phyloP scores from a whole-genome alignment of 2,888 invertebrate species.

The Diaperis boleti region DNA sequence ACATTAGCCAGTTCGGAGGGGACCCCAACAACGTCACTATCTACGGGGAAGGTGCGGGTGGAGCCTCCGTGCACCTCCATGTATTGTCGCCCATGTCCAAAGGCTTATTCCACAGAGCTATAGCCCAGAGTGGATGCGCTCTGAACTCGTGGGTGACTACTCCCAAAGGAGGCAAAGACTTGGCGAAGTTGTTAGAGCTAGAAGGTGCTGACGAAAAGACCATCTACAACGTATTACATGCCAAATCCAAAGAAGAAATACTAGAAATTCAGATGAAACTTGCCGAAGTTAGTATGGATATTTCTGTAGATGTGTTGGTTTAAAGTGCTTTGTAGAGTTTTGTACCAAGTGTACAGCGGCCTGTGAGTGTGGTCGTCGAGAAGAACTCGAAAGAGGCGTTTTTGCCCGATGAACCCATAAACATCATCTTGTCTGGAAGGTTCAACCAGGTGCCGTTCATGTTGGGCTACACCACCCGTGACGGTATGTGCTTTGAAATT shows the following conservation, averaged over 20 bases:
- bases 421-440: slow-evolving; percentile 49
- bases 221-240: slow-evolving; percentile 32
- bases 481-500: slow-evolving; percentile 53
- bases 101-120: slow-evolving; percentile 56
- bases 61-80: slow-evolving; percentile 67
- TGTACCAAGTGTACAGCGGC: slow-evolving; percentile 13
- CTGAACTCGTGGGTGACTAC: slow-evolving; percentile 50
- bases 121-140: slow-evolving; percentile 56
- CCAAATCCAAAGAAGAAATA: slow-evolving; percentile 20
- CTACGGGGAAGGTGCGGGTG: slow-evolving; percentile 70
- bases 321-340: slow-evolving; percentile 10
- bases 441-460: slow-evolving; percentile 55
- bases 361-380: slow-evolving; percentile 47
- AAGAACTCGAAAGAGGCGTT: slow-evolving; percentile 48
- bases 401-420: slow-evolving; percentile 50
- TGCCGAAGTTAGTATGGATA: background rate
- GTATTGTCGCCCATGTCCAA: slow-evolving; percentile 67
- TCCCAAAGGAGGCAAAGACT: background rate
- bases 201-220: slow-evolving; percentile 5
- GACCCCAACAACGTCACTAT: slow-evolving; percentile 69
- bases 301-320: background rate
- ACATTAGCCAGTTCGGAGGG: slow-evolving; percentile 68
- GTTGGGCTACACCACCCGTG: slow-evolving; percentile 53
- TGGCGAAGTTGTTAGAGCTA: background rate
- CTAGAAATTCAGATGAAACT: slow-evolving; percentile 34